A percentile compares a stretch with the other conserved stretches of the same genome.
These are phyloP conservation scores for Melanophora roralis DNA, from an alignment of 2,888 invertebrate species.

Conservation along the genomic window DNA sequence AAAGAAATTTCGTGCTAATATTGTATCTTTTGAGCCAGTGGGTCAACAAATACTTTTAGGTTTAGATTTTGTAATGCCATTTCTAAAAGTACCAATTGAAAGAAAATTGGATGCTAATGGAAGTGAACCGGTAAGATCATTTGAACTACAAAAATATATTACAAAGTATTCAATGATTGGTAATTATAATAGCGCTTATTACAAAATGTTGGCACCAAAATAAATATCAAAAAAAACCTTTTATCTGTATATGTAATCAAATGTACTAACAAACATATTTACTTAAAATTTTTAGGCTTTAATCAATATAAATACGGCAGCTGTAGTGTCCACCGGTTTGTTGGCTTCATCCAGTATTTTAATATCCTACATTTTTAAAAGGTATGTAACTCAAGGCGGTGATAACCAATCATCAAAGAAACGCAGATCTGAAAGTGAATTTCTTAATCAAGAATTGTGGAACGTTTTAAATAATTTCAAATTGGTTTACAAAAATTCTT, in stretches of 20 bases:
- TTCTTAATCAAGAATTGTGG: constrained; percentile 38
- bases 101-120: constrained; percentile 48
- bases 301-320: constrained; percentile 62
- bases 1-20: constrained; percentile 42
- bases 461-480: constrained; percentile 68
- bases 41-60: constrained; percentile 68
- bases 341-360: constrained; percentile 66
- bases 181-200: too few relatives aligned
- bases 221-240: too few relatives aligned
- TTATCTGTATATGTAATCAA: too few relatives aligned
- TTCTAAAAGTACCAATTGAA: constrained; percentile 69
- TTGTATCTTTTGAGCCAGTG: constrained; percentile 68
- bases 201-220: too few relatives aligned
- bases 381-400: not conserved
- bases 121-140: constrained; percentile 31
- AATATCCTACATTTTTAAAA: constrained; percentile 51
- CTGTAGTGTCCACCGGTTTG: constrained; percentile 68
- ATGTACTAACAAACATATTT: too few relatives aligned
- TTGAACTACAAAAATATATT: too few relatives aligned
- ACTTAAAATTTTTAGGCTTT: not conserved
- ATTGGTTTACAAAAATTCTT: constrained; percentile 69
- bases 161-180: too few relatives aligned
- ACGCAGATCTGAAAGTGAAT: constrained; percentile 29
- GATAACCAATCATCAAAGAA: constrained; percentile 13
- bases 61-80: constrained; percentile 70